Conservation (phyloP, 1,140 invertebrate species). For the Ctenoplectra terminalis region DNA sequence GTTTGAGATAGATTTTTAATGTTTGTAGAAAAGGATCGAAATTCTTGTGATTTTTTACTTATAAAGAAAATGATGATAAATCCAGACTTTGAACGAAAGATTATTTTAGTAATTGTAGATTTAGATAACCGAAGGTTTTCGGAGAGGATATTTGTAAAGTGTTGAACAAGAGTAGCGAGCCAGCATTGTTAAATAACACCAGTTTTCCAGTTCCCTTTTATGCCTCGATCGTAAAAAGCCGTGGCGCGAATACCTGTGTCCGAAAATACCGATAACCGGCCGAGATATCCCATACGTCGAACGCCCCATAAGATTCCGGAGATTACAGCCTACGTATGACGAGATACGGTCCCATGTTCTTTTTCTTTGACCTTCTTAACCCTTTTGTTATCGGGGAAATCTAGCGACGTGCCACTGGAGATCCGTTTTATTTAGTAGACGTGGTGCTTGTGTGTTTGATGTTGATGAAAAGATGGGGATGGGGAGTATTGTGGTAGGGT, state of each 20-base stretch:
- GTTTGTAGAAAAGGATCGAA: no score
- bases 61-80: no score
- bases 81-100: no score
- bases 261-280: conserved; percentile 38
- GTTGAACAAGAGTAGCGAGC: conserved; percentile 50
- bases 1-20: no score
- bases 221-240: conserved; percentile 57
- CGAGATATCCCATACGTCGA: conserved; percentile 42
- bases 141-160: no score
- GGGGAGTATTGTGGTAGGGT: no score
- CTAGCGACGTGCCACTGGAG: not conserved
- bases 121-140: no score
- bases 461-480: not conserved
- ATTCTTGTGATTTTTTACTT: no score
- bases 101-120: no score
- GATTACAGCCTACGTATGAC: conserved; percentile 34
- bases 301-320: conserved; percentile 39
- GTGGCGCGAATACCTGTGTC: conserved; percentile 25
- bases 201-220: conserved; percentile 35
- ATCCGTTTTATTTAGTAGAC: not conserved
- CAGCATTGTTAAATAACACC: conserved; percentile 31
- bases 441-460: not conserved
- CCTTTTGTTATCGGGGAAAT: conserved; percentile 32
- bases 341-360: not conserved
- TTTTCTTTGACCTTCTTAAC: conserved; percentile 20